Evolutionary conservation across 2,888 invertebrate genomes (phyloP).

Genomic region (Lasius platythorax): DNA sequence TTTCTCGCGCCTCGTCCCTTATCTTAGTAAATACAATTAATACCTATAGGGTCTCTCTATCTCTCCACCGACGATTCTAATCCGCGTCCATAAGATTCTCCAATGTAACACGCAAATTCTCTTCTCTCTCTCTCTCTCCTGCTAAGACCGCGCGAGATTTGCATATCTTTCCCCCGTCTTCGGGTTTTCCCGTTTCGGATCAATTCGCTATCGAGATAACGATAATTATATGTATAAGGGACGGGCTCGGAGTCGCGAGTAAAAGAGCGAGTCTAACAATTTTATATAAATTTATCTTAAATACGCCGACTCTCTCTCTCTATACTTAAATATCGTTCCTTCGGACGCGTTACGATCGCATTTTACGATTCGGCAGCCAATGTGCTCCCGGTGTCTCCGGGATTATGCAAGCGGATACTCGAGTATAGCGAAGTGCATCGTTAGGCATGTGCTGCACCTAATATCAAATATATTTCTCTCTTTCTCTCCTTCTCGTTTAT

Average conservation of each 20-base stretch:
- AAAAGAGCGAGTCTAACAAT: background rate
- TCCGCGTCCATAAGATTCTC: slow-evolving; percentile 16
- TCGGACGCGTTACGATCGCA: slow-evolving; percentile 34
- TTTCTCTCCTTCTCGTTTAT: background rate
- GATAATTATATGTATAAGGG: background rate
- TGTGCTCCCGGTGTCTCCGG: slow-evolving; percentile 6
- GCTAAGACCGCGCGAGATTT: too few relatives aligned
- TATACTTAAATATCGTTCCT: background rate
- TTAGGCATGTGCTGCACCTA: slow-evolving; percentile 33
- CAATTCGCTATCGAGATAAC: background rate
- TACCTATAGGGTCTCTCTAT: background rate
- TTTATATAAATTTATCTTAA: background rate
- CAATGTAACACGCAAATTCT: slow-evolving; percentile 15
- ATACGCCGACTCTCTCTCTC: background rate
- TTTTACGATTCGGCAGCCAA: slow-evolving; percentile 46
- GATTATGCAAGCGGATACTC: slow-evolving; percentile 45
- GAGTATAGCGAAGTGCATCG: slow-evolving; percentile 32
- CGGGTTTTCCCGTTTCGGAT: too few relatives aligned
- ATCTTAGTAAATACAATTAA: slow-evolving; percentile 45
- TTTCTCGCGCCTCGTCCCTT: background rate
- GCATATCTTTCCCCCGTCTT: too few relatives aligned
- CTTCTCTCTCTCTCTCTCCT: too few relatives aligned
- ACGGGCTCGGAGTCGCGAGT: background rate
- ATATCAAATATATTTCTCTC: slow-evolving; percentile 36
- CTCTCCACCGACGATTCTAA: slow-evolving; percentile 27